phyloP scores from a whole-genome alignment of 92 coral and sea anemone genomes.

The Parazoanthus atlanticus region DNA sequence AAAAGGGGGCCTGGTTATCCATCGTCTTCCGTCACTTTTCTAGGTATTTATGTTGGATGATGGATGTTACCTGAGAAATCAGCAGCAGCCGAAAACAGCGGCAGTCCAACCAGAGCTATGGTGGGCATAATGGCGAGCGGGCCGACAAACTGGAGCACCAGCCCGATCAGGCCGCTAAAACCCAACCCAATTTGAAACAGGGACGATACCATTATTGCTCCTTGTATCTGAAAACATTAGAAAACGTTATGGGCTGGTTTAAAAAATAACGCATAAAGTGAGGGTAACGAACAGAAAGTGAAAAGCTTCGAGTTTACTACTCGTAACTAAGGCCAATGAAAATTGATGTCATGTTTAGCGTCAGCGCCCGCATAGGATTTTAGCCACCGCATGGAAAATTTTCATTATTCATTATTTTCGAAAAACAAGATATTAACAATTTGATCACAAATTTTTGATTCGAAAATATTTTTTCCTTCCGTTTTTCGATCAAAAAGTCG shows the following conservation, averaged over 20 bases:
- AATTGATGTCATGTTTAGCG: too few species aligned
- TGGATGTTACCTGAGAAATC: constrained; percentile 25
- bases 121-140: constrained; percentile 44
- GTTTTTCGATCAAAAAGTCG: too few species aligned
- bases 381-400: too few species aligned
- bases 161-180: constrained; percentile 33
- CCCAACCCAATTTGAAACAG: constrained; percentile 35
- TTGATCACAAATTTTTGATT: too few species aligned
- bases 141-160: constrained; percentile 30
- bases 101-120: constrained; percentile 28
- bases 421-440: too few species aligned
- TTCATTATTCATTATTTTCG: too few species aligned
- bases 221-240: constrained; percentile 19
- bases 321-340: too few species aligned
- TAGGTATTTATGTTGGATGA: not conserved
- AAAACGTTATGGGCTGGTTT: not conserved
- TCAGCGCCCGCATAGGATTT: too few species aligned
- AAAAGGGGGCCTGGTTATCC: too few species aligned
- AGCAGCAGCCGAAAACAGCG: constrained; percentile 18
- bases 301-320: too few species aligned
- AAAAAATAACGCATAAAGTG: not conserved
- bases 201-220: constrained; percentile 38
- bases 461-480: too few species aligned
- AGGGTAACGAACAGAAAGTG: not conserved
- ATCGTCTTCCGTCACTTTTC: not conserved